Evolutionary conservation across 2,797 vertebrate species (phyloP), one percentile per base, ranked within the genome.

Genomic region (Sitta carolinensis): DNA sequence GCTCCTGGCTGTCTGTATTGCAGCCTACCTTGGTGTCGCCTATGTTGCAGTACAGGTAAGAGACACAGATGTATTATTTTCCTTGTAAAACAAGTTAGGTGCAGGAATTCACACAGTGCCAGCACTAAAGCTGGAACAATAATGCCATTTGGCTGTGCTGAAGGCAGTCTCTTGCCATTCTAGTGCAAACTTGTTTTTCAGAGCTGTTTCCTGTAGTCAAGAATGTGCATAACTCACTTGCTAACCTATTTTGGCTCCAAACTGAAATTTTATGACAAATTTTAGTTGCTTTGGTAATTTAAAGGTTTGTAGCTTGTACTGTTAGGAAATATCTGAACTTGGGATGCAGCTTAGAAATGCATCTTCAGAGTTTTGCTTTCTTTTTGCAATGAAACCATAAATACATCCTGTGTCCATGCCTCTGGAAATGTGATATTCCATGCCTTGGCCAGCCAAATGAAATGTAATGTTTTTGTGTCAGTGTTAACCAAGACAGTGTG

Each of bases 1-100:
- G 84, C 98, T 99, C 45, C 97, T 99, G 95, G 99, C 99, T 2
- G 97, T 99, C 75, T 99, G 99, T 95, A 99, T 99, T 10, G 98
- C 99, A 40, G 98, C 98, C 70, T 99, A 99, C 96, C 98, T 99
- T 18, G 99, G 99, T 13, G 96, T 99, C 88, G 98, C 99, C 94
- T 99, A 99, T 92, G 89, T 99, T 26, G 99, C 99, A 7, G 98
- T 99, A 84, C 99, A 99, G 98, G 99, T 99, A 93, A 97, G 96
- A 69, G 45, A 52, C 45, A 30, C 7, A 8, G 38, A 20, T 9
- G 3, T 20, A 7, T 55, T 58, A 8, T 7, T 45, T 67, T 38
- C 34, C n/a, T 78, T 34, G 3, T n/a, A 32, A 52, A 67, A 63
- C 34, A 26, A 4, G 0, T 55, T 52, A 70, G 20, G n/a, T 67